Evolutionary conservation across 2,113 vertebrate genomes (phyloP), one percentile per base, ranked within the genome.

Genomic region (Paradoxurus hermaphroditus): DNA sequence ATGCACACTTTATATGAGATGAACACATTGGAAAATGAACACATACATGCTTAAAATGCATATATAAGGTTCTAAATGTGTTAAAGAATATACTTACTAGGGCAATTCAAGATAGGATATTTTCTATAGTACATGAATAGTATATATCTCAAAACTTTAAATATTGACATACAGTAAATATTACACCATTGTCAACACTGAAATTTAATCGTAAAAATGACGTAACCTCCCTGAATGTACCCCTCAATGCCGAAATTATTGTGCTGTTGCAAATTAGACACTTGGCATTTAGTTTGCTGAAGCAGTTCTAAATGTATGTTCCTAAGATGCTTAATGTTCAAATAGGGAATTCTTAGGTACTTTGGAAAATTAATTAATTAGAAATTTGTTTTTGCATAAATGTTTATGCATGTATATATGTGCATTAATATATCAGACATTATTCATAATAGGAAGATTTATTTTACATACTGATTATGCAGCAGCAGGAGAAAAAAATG

Each of bases 291-390:
- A 77, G 18, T 94, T 93, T 84, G 11, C 5, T 88, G 19, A 96
- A 95, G 4, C 9, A 78, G 14, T 73, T 83, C 25, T 83, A 92
- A 89, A 53, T 59, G 34, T 7, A 63, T 44, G 27, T 72, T 36
- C 1, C 25, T 46, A 72, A 67, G n/a, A 53, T 68, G 4, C 4
- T 18, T 77, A 85, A 92, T 62, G 12, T 56, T 63, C 4, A 84
- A 96, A 83, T 0, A 96, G 12, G 25, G 9, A 67, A 93, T 89
- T 93, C 19, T 86, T 91, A 59, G 25, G 34, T 75, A 29, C 3
- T 73, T 67, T 34, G 21, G 65, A 25, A 75, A 73, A 90, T 96
- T 16, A 90, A 63, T 65, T 95, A 79, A 86, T 91, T 68, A 90
- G 49, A 78, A 87, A 85, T 51, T 8, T 53, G 3, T 3, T 90